Evolutionary conservation across 2,113 vertebrate species (phyloP).

Genomic region (Emydocephalus ijimae): DNA sequence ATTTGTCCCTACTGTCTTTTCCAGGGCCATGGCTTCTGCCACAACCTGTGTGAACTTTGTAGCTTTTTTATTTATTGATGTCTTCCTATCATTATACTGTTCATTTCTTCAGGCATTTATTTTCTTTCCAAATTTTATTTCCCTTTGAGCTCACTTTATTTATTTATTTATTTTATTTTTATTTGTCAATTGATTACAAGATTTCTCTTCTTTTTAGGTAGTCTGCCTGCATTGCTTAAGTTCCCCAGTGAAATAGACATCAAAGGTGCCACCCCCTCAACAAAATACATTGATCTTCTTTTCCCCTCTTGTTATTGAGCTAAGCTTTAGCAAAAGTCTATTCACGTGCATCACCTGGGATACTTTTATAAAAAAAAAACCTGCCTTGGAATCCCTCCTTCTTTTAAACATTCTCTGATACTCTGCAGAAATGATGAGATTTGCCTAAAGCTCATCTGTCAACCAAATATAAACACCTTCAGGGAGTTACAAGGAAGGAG

Average conservation of each 20-base stretch:
- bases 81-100: background rate
- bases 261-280: background rate
- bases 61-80: background rate
- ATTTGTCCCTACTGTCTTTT: conserved; percentile 28
- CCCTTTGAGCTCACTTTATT: no score
- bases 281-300: background rate
- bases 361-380: background rate
- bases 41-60: conserved; percentile 30
- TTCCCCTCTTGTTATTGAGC: background rate
- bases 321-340: background rate
- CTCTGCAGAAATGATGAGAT: background rate
- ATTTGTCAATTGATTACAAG: no score
- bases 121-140: no score
- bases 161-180: no score
- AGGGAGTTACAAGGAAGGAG: background rate
- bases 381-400: conserved; percentile 1
- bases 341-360: background rate
- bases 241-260: conserved; percentile 9
- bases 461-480: conserved; percentile 12
- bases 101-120: background rate
- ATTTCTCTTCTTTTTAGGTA: background rate
- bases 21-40: conserved; percentile 38
- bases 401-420: conserved; percentile 6
- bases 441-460: conserved; percentile 24
- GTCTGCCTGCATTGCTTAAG: background rate